A percentile compares a stretch with the other conserved stretches of the same genome.
These are phyloP conservation scores for Drosophila ogumai DNA, from an alignment of 1,140 invertebrate genomes.

Conservation along the genomic window DNA sequence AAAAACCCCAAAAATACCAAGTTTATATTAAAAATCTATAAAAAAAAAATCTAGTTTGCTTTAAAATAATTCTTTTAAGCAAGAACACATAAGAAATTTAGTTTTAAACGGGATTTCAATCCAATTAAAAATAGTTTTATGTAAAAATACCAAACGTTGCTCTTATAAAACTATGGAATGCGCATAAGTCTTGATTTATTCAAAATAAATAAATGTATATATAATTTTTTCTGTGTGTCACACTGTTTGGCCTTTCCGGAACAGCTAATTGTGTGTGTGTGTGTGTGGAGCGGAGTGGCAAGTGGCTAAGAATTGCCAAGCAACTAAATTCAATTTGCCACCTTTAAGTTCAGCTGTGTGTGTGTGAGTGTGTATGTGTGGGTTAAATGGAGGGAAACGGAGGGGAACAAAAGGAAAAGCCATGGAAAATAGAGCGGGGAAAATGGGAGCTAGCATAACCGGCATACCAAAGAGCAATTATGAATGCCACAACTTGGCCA, in stretches of 20 bases:
- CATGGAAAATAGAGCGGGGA: not conserved
- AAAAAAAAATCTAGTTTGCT: too few relatives aligned
- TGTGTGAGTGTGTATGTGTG: not conserved
- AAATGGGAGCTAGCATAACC: conserved; percentile 3
- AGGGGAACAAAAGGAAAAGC: not conserved
- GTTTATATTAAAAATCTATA: too few relatives aligned
- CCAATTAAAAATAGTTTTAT: too few relatives aligned
- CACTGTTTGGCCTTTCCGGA: conserved; percentile 6
- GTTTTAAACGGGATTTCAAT: too few relatives aligned
- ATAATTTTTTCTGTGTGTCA: not conserved
- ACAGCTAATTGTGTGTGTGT: conserved; percentile 53
- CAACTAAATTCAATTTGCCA: conserved; percentile 63
- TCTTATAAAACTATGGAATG: too few relatives aligned
- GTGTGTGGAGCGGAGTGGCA: not conserved
- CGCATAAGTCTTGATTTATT: too few relatives aligned
- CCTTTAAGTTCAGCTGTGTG: conserved; percentile 11
- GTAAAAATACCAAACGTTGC: too few relatives aligned
- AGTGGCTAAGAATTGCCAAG: conserved; percentile 21
- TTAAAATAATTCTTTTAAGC: too few relatives aligned
- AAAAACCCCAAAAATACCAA: too few relatives aligned
- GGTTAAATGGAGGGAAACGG: not conserved
- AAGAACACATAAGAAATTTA: too few relatives aligned
- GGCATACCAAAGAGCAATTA: conserved; percentile 65
- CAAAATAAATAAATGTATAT: too few relatives aligned
- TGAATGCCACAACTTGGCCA: conserved; percentile 57